A percentile compares a stretch with the other conserved stretches of the same genome.
These are phyloP conservation scores for Mustela lutreola DNA, from an alignment of 2,113 vertebrate species.

Conservation along the genomic window DNA sequence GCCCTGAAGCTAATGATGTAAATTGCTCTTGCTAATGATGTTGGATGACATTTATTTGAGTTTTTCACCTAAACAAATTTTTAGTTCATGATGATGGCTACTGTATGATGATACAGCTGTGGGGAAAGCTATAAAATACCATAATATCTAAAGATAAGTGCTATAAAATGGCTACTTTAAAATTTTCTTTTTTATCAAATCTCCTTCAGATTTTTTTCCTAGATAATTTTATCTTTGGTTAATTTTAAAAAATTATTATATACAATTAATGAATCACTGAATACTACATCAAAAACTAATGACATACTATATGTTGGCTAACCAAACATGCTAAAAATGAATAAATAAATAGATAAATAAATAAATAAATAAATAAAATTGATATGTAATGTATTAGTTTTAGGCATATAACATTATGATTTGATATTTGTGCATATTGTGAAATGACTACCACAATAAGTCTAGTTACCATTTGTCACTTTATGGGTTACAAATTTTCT, in stretches of 20 bases:
- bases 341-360: too few relatives aligned
- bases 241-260: too few relatives aligned
- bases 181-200: not conserved
- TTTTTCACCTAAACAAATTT: slow-evolving; percentile 91
- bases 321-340: too few relatives aligned
- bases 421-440: too few relatives aligned
- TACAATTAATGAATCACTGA: too few relatives aligned
- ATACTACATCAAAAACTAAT: too few relatives aligned
- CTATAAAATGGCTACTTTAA: slow-evolving; percentile 86
- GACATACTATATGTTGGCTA: too few relatives aligned
- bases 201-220: not conserved
- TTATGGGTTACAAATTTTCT: not conserved
- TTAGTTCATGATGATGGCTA: slow-evolving; percentile 94
- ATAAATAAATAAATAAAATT: too few relatives aligned
- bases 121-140: slow-evolving; percentile 92
- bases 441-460: too few relatives aligned
- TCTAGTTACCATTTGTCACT: not conserved
- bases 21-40: not conserved
- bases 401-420: too few relatives aligned
- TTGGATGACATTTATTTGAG: slow-evolving; percentile 76
- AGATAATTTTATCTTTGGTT: not conserved
- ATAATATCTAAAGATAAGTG: slow-evolving; percentile 91
- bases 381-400: too few relatives aligned
- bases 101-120: slow-evolving; percentile 92
- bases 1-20: not conserved